Conservation (phyloP, 2,888 invertebrate species). For the Harpagoxenus sublaevis region DNA sequence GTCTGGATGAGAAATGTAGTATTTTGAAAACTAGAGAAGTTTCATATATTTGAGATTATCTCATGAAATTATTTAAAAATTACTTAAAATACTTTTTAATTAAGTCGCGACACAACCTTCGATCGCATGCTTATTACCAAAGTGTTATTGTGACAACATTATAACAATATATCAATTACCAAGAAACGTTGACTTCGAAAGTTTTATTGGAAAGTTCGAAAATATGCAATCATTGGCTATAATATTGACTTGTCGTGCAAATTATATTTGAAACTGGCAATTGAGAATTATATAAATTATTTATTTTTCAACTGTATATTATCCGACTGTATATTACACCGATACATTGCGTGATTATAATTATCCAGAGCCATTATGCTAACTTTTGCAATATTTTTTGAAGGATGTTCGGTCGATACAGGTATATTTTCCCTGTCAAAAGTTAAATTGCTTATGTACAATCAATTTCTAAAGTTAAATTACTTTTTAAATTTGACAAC, state of each 20-base stretch:
- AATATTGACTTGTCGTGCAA: background rate
- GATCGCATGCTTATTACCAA: background rate
- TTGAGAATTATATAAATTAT: slow-evolving; percentile 4
- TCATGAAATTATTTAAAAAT: slow-evolving; percentile 21
- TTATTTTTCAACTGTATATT: background rate
- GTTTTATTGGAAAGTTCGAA: background rate
- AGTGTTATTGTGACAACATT: background rate
- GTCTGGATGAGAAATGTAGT: background rate
- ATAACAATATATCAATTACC: background rate
- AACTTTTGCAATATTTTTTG: background rate
- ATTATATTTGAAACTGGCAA: background rate
- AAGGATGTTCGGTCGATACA: no score
- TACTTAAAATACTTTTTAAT: background rate
- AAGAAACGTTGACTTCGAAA: background rate
- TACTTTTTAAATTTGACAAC: no score
- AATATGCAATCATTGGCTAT: background rate
- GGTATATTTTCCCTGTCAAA: no score
- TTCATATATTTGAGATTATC: background rate
- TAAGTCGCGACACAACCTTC: background rate
- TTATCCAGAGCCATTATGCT: background rate
- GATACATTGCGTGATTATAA: background rate
- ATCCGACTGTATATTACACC: background rate
- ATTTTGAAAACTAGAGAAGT: background rate
- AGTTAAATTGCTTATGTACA: no score
- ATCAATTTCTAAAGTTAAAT: no score